phyloP scores from a whole-genome alignment of 2,113 vertebrate species.

The Oriolus oriolus region DNA sequence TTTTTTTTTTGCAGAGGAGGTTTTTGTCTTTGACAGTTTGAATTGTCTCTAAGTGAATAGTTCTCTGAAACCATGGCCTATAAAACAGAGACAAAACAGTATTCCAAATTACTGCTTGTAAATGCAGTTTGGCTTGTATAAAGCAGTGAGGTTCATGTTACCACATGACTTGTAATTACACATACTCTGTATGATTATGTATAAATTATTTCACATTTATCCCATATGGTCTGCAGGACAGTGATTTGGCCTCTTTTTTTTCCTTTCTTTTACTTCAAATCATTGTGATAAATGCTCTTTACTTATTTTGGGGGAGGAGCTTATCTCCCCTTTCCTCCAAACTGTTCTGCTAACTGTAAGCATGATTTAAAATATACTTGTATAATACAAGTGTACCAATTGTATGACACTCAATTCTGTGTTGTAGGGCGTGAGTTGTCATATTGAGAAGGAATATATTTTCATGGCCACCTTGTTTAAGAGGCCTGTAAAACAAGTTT shows the following conservation, averaged over 20 bases:
- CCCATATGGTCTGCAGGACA: background rate
- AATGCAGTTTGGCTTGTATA: background rate
- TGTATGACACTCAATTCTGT: background rate
- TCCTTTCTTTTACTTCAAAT: background rate
- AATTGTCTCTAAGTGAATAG: background rate
- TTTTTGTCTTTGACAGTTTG: background rate
- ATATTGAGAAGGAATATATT: background rate
- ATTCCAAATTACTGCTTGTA: background rate
- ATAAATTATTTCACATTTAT: background rate
- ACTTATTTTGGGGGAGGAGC: background rate
- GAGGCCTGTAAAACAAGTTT: constrained; percentile 39
- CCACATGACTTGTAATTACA: background rate
- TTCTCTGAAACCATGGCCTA: background rate
- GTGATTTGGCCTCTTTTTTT: background rate
- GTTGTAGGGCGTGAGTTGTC: background rate
- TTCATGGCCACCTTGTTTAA: background rate
- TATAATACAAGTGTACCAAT: background rate
- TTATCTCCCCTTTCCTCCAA: background rate
- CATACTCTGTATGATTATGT: background rate
- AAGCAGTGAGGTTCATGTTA: background rate
- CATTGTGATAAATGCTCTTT: background rate
- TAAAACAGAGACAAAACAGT: background rate
- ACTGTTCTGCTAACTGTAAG: background rate
- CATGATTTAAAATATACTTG: background rate
- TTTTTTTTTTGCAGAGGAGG: background rate